Percentiles rank a stretch among this genome's conserved stretches.
Evolutionary conservation across 2,113 vertebrate species (phyloP).

Genomic region (Ammodytes dubius): DNA sequence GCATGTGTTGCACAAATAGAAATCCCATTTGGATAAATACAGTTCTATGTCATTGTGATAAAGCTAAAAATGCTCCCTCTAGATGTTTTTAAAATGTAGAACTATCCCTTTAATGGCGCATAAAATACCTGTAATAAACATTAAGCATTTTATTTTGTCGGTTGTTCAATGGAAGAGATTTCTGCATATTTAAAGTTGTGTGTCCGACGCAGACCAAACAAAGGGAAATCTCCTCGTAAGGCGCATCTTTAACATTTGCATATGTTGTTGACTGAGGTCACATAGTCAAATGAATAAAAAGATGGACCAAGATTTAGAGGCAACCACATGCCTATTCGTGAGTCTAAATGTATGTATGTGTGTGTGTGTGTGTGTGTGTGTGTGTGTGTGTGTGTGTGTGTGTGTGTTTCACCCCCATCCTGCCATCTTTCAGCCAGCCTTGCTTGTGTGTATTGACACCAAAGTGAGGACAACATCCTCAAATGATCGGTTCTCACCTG

Average conservation of each 20-base stretch:
- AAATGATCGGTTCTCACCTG: slow-evolving; percentile 21
- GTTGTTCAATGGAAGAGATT: slow-evolving; percentile 8
- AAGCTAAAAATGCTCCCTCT: not conserved
- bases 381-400: slow-evolving; percentile 11
- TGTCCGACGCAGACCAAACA: slow-evolving; percentile 34
- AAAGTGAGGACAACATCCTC: slow-evolving; percentile 15
- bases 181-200: slow-evolving; percentile 37
- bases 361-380: not conserved
- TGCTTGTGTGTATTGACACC: slow-evolving; percentile 49
- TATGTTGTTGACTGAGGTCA: slow-evolving; percentile 36
- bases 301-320: slow-evolving; percentile 7
- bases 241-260: slow-evolving; percentile 54
- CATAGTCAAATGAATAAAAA: slow-evolving; percentile 38
- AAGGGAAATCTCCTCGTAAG: slow-evolving; percentile 35
- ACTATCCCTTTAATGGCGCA: not conserved
- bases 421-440: slow-evolving; percentile 18
- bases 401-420: slow-evolving; percentile 14
- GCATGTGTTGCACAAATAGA: too few relatives aligned
- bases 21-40: too few relatives aligned
- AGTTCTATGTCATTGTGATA: not conserved
- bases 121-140: not conserved
- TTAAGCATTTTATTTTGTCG: not conserved
- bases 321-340: not conserved
- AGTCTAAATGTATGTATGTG: not conserved
- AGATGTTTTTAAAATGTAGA: not conserved